Conservation (phyloP, 2,113 vertebrate species). For the Cynoglossus semilaevis region DNA sequence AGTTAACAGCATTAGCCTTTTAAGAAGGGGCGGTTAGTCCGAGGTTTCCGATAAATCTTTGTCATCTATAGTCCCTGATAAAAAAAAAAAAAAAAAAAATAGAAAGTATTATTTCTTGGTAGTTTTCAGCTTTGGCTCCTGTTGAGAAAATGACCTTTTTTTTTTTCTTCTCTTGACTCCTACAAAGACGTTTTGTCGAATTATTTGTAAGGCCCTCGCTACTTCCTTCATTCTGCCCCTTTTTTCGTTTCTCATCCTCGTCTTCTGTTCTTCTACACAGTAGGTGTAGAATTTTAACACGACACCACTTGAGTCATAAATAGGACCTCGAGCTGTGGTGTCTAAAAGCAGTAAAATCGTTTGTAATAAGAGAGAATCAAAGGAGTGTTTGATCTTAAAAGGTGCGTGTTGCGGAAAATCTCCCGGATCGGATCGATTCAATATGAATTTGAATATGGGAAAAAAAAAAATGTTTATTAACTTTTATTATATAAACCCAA, state of each 20-base stretch:
- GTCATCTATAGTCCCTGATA: slow-evolving; percentile 53
- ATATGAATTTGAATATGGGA: no score
- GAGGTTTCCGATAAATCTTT: slow-evolving; percentile 39
- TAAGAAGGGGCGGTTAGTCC: slow-evolving; percentile 34
- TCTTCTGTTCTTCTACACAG: slow-evolving; percentile 14
- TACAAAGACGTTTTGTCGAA: background rate
- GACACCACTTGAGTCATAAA: slow-evolving; percentile 14
- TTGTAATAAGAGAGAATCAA: slow-evolving; percentile 63
- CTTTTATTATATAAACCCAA: no score
- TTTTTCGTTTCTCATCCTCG: no score
- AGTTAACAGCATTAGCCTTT: slow-evolving; percentile 71
- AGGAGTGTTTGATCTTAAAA: slow-evolving; percentile 70
- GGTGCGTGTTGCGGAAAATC: slow-evolving; percentile 67
- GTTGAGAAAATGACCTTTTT: slow-evolving; percentile 3
- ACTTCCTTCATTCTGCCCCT: no score
- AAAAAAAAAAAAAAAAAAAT: slow-evolving; percentile 20
- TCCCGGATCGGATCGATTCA: slow-evolving; percentile 77
- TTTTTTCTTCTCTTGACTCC: slow-evolving; percentile 18
- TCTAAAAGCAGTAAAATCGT: slow-evolving; percentile 60
- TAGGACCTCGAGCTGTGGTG: slow-evolving; percentile 22
- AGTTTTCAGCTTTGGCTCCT: slow-evolving; percentile 6
- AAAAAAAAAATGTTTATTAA: no score
- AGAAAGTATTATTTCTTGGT: no score
- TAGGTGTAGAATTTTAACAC: slow-evolving; percentile 21
- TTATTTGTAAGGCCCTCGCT: no score